Percentiles rank a stretch among this genome's conserved stretches.
phyloP scores from a whole-genome alignment of 2,888 invertebrate genomes.

The Standfussiana lucernea region DNA sequence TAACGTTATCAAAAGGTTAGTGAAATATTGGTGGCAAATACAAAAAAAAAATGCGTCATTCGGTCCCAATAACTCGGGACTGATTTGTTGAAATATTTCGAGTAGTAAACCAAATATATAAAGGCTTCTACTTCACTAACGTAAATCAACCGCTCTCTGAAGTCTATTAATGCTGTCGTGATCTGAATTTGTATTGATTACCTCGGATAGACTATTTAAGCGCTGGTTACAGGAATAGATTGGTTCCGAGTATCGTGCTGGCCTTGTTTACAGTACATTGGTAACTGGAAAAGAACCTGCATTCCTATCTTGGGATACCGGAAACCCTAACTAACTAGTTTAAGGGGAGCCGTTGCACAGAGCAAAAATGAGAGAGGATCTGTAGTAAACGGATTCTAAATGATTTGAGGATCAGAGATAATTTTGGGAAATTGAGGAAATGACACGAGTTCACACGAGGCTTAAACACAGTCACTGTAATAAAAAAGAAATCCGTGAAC shows the following conservation, averaged over 20 bases:
- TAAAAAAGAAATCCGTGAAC: not conserved
- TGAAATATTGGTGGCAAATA: slow-evolving; percentile 60
- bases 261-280: not conserved
- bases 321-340: not conserved
- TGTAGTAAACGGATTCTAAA: not conserved
- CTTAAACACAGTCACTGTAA: not conserved
- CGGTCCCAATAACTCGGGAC: slow-evolving; percentile 37
- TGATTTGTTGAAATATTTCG: slow-evolving; percentile 60
- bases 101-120: slow-evolving; percentile 45
- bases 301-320: not conserved
- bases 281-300: not conserved
- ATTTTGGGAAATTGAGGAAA: not conserved
- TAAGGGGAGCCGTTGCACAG: not conserved
- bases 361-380: not conserved
- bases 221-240: slow-evolving; percentile 11
- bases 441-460: not conserved
- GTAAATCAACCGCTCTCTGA: slow-evolving; percentile 23
- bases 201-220: not conserved
- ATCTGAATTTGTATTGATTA: slow-evolving; percentile 13
- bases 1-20: slow-evolving; percentile 61
- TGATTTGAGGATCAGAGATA: not conserved
- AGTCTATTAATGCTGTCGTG: slow-evolving; percentile 9
- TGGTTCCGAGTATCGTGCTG: not conserved
- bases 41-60: slow-evolving; percentile 52
- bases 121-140: not conserved